Percentiles rank a stretch among this genome's conserved stretches.
These are phyloP conservation scores for Melanaphis sacchari DNA, from an alignment of 1,140 invertebrate species.

Conservation along the genomic window DNA sequence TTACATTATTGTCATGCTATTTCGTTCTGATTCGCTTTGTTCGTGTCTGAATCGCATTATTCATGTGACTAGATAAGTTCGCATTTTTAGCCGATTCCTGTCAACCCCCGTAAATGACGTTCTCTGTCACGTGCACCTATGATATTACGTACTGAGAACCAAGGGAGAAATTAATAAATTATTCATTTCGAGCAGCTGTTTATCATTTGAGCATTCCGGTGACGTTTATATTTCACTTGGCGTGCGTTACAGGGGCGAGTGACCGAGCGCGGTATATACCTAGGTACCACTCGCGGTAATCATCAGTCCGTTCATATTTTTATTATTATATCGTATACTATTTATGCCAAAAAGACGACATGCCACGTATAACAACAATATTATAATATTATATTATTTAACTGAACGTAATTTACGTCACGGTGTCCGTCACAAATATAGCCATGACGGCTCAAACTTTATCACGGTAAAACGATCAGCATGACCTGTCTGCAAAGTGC, in stretches of 20 bases:
- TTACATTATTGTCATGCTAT: slow-evolving; percentile 50
- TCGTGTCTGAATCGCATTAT: slow-evolving; percentile 49
- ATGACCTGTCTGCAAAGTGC: background rate
- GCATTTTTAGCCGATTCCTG: slow-evolving; percentile 13
- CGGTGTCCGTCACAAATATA: background rate
- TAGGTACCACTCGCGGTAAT: background rate
- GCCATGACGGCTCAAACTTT: background rate
- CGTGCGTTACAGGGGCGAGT: background rate
- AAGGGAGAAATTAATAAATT: slow-evolving; percentile 42
- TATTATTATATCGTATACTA: background rate
- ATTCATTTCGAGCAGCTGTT: slow-evolving; percentile 46
- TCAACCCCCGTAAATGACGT: slow-evolving; percentile 26
- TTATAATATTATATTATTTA: slow-evolving; percentile 2
- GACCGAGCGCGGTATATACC: background rate
- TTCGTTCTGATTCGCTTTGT: slow-evolving; percentile 46
- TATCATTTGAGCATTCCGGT: slow-evolving; percentile 27
- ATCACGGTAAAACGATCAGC: background rate
- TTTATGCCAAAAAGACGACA: background rate
- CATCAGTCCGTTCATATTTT: background rate
- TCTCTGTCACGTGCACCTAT: background rate
- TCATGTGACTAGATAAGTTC: slow-evolving; percentile 33
- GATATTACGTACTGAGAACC: background rate
- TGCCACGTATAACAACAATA: background rate
- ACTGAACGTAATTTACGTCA: background rate
- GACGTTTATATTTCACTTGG: background rate